phyloP scores from a whole-genome alignment of 2,888 invertebrate species.

The Orchestes rusci region DNA sequence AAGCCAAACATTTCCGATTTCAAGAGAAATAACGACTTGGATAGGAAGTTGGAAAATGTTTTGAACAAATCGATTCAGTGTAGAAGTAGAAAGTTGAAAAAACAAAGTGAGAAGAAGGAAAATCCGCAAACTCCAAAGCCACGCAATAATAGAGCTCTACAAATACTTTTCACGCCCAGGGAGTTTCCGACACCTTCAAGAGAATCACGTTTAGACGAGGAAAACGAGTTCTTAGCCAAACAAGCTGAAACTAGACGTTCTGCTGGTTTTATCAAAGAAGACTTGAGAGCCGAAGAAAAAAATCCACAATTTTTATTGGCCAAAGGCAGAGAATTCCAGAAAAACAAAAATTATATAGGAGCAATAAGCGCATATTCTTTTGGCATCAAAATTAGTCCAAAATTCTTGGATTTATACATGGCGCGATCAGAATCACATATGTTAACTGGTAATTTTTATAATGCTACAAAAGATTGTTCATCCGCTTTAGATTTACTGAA shows the following conservation, averaged over 20 bases:
- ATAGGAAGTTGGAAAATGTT: too few species aligned
- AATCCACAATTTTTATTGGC: slow-evolving; percentile 76
- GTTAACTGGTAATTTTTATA: slow-evolving; percentile 59
- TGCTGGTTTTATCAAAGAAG: slow-evolving; percentile 61
- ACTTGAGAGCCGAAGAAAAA: slow-evolving; percentile 70
- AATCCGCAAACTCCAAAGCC: slow-evolving; percentile 44
- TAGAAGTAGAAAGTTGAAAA: slow-evolving; percentile 31
- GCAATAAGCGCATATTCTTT: slow-evolving; percentile 78
- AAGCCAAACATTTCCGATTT: too few species aligned
- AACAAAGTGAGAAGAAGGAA: slow-evolving; percentile 11
- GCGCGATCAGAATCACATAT: slow-evolving; percentile 77
- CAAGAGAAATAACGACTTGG: too few species aligned
- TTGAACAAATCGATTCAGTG: slow-evolving; percentile 12
- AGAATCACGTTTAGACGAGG: slow-evolving; percentile 62
- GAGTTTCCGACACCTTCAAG: slow-evolving; percentile 76
- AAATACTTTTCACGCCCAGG: slow-evolving; percentile 65
- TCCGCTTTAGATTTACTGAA: slow-evolving; percentile 67
- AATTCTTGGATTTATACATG: slow-evolving; percentile 65
- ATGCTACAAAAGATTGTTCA: slow-evolving; percentile 49
- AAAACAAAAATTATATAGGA: slow-evolving; percentile 65
- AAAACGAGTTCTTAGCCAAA: slow-evolving; percentile 74
- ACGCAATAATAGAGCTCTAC: slow-evolving; percentile 52
- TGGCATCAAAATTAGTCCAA: slow-evolving; percentile 66
- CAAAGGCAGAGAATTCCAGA: slow-evolving; percentile 74
- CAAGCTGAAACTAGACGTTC: slow-evolving; percentile 62